Base-by-base conservation (phyloP, 2,888 invertebrate species). In the Gastracanthus pulcherrimus region DNA sequence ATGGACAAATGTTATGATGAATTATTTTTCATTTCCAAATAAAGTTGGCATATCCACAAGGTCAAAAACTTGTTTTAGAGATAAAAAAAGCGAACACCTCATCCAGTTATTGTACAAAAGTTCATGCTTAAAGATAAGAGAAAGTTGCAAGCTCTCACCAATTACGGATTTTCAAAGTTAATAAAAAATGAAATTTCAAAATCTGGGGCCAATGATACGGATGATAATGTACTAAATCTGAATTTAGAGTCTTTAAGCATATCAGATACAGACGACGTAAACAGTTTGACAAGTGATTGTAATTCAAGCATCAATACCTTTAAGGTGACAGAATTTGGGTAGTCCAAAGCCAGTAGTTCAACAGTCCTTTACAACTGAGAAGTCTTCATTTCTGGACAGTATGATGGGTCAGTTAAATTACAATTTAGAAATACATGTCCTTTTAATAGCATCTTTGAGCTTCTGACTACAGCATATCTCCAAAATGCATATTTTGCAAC, bases 1-100 rank as follows among this genome's bases (percentile, higher is more conserved):
- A 6, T 82, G 76, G 76, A 80, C 76, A 41, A 82, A 82, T 62
- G 51, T 76, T 0, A 80, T 80, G 76, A 34, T 13, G 16, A 36
- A 2, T 1, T 9, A 80, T 38, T 82, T 82, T 64, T 34, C 7
- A 9, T 51, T 51, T 1, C 26, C 62, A n/a, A 60, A 66, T 5
- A 13, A 74, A 16, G 80, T 77, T 11, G 70, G 55, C 3, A 45
- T 80, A 6, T 82, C 82, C 1, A 36, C 82, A 19, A 26, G 34
- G 13, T 51, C 34, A 45, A 80, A 82, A 78, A 70, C 77, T 0
- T 69, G 77, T 19, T 82, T 82, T 16, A 80, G 70, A 48, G 26
- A 38, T 34, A 9, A 75, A 23, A 81, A 36, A 7, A 66, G 4
- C 36, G 38, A 19, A n/a, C 38, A 5, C 64, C 64, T 64, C 64